Base-by-base conservation (phyloP, 1,140 invertebrate genomes). In the Streblospio benedicti region DNA sequence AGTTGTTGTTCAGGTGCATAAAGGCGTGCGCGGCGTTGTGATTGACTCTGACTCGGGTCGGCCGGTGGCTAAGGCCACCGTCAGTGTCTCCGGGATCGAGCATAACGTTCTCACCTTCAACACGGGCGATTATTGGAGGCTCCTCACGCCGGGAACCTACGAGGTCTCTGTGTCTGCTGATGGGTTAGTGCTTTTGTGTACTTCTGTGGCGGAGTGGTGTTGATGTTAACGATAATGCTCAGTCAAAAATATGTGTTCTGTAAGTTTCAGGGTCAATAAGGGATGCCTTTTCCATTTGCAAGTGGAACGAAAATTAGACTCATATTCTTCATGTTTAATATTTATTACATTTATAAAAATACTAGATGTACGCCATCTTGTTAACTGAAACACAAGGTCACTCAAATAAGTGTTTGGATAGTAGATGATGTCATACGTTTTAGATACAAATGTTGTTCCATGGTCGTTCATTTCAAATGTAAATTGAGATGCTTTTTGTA, bases 61-160 rank as follows among this genome's bases (percentile, higher is more conserved):
- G 25, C 79, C 83, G 0, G 82, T 98, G 14, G 60, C 79, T 0
- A 84, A 87, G 67, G 91, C 89, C 0, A 85, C 82, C 14, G 85
- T 97, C 41, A 76, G 77, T 0, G 84, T 98, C 2, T 76, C 83
- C 60, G 72, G 73, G 5, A 78, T 78, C 16, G 60, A 75, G 31
- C 75, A 79, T 59, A 64, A 60, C 12, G 63, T 79, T n/a, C 43
- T 43, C 16, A 82, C 87, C 0, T 84, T 85, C 0, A 68, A 71
- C 20, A 79, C 83, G 62, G 96, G 96, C 0, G 95, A 98, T 79
- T 99, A 91, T 76, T 99, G 90, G 88, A 81, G 94, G 63, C 75
- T 99, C 23, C 75, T 99, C 0, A 69, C 85, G 6, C 93, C 95
- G 0, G 95, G 95, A 12, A 83, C 76, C 20, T 97, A 99, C 71